phyloP scores from a whole-genome alignment of 1,140 invertebrate genomes.

The Drosophila arizonae region DNA sequence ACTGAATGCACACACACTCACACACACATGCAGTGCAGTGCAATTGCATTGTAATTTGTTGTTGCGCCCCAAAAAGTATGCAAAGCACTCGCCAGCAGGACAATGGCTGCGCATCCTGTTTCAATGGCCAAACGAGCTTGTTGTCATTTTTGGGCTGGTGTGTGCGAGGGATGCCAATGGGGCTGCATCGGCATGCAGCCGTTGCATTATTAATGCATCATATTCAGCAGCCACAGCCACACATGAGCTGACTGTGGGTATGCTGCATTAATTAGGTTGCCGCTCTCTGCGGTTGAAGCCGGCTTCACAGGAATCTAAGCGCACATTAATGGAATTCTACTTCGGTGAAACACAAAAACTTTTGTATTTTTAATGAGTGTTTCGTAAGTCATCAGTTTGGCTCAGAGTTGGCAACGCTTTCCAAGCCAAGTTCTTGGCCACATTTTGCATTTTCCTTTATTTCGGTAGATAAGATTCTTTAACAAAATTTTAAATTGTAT shows the following conservation, averaged over 20 bases:
- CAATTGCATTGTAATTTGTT: slow-evolving; percentile 78
- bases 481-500: too few relatives aligned
- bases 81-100: slow-evolving; percentile 39
- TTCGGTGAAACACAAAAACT: too few relatives aligned
- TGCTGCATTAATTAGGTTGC: slow-evolving; percentile 60
- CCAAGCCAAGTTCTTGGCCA: too few relatives aligned
- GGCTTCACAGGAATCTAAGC: neutral
- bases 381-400: too few relatives aligned
- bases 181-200: neutral
- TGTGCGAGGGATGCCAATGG: neutral
- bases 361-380: too few relatives aligned
- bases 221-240: slow-evolving; percentile 39
- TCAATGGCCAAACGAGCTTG: slow-evolving; percentile 55
- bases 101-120: slow-evolving; percentile 30
- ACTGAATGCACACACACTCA: slow-evolving; percentile 15
- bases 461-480: too few relatives aligned
- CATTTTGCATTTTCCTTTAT: too few relatives aligned
- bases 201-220: slow-evolving; percentile 73
- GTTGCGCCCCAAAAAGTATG: slow-evolving; percentile 52
- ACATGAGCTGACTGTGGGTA: neutral
- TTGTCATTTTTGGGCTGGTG: slow-evolving; percentile 33
- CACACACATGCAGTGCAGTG: neutral
- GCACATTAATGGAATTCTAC: neutral
- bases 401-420: too few relatives aligned
- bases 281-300: slow-evolving; percentile 23